Evolutionary conservation across 2,113 vertebrate genomes (phyloP).

Genomic region (Clarias magur): DNA sequence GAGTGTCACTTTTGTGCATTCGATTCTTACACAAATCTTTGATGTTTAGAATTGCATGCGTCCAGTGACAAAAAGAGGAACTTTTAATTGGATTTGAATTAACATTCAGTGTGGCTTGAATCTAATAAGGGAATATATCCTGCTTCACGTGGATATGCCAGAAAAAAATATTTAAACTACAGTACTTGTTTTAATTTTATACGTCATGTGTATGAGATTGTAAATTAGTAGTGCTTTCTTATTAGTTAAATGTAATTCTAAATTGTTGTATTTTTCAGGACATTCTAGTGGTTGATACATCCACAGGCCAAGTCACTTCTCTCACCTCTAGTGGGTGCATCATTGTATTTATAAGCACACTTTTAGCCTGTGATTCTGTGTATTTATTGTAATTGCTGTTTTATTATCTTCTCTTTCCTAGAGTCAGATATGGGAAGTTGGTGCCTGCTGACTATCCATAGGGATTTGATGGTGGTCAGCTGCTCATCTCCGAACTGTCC

Average conservation of each 20-base stretch:
- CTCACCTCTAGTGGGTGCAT: conserved; percentile 73
- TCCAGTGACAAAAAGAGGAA: neutral
- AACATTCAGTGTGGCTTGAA: neutral
- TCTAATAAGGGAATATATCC: neutral
- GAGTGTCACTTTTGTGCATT: neutral
- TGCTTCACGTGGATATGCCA: neutral
- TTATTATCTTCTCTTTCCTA: conserved; percentile 45
- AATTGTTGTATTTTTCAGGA: conserved; percentile 60
- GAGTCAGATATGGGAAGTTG: conserved; percentile 72
- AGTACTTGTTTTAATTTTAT: neutral
- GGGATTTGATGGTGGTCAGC: conserved; percentile 86
- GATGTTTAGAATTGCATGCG: neutral
- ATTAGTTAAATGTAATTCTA: neutral
- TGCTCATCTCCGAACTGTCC: conserved; percentile 84
- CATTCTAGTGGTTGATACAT: conserved; percentile 74
- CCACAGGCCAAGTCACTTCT: conserved; percentile 67
- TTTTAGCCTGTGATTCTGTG: neutral
- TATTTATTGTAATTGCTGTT: neutral
- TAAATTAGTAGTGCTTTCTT: neutral
- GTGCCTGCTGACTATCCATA: conserved; percentile 80
- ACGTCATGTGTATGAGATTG: neutral
- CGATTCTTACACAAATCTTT: neutral
- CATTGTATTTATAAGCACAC: neutral
- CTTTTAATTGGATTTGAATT: neutral
- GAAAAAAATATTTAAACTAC: neutral